A percentile compares a stretch with the other conserved stretches of the same genome.
Evolutionary conservation across 2,888 invertebrate genomes (phyloP).

Genomic region (Fragum sueziense): DNA sequence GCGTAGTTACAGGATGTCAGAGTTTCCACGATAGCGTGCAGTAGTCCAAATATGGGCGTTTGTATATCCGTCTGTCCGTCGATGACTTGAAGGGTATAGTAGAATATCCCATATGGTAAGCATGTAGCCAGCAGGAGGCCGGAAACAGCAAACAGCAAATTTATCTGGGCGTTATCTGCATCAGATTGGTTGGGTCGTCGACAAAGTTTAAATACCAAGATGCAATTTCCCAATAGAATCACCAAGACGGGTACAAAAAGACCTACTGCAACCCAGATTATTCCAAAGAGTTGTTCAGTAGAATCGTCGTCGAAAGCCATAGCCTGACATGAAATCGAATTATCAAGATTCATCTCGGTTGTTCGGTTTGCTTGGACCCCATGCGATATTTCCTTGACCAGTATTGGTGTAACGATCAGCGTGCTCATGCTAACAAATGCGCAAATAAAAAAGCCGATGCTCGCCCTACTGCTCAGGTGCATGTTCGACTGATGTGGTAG

Average conservation of each 20-base stretch:
- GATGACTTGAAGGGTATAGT: not conserved
- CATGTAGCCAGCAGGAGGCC: not conserved
- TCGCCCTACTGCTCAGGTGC: not conserved
- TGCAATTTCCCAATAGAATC: not conserved
- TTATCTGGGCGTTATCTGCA: not conserved
- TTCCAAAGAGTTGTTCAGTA: not conserved
- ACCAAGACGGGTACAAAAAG: not conserved
- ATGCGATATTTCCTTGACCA: too few relatives aligned
- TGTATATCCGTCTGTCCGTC: not conserved
- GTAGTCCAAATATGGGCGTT: not conserved
- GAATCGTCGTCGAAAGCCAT: not conserved
- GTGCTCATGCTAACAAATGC: not conserved
- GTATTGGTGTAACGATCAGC: not conserved
- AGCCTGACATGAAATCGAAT: not conserved
- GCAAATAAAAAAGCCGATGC: not conserved
- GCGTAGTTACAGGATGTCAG: not conserved
- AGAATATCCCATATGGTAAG: not conserved
- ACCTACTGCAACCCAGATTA: not conserved
- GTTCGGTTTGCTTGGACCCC: not conserved
- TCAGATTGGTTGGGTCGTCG: not conserved
- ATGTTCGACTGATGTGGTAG: not conserved
- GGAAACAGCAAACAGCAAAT: not conserved
- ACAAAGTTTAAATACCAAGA: not conserved
- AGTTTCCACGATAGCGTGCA: not conserved
- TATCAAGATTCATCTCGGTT: not conserved